Conservation (phyloP, 2,113 vertebrate genomes). For the Phyllostomus discolor region DNA sequence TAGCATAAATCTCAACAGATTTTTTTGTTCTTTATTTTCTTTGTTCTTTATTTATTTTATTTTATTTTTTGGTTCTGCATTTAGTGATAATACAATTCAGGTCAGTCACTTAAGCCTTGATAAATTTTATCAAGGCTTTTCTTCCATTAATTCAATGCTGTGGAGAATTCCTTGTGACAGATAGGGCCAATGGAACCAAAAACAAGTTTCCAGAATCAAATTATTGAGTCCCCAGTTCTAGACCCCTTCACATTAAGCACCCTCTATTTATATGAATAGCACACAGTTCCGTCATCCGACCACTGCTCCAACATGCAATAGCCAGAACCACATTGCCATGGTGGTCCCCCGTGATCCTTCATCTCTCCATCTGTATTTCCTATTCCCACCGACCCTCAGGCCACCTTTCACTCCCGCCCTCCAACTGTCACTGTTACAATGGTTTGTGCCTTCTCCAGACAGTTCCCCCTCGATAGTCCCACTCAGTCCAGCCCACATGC, state of each 20-base stretch:
- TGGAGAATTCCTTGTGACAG: not conserved
- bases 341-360: not conserved
- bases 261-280: not conserved
- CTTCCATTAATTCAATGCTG: not conserved
- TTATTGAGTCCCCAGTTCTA: not conserved
- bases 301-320: not conserved
- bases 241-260: not conserved
- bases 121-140: not conserved
- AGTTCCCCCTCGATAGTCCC: not conserved
- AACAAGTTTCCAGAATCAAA: not conserved
- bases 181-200: not conserved
- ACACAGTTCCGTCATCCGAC: not conserved
- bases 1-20: not conserved
- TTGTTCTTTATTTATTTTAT: too few species aligned
- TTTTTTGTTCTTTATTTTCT: not conserved
- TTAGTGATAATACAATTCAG: not conserved
- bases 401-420: not conserved
- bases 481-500: not conserved
- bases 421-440: not conserved
- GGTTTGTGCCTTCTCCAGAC: not conserved
- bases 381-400: not conserved
- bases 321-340: not conserved
- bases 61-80: not conserved
- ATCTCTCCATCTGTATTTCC: not conserved
- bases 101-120: not conserved